phyloP scores from a whole-genome alignment of 2,113 vertebrate species.

The Eupsittula cactorum region DNA sequence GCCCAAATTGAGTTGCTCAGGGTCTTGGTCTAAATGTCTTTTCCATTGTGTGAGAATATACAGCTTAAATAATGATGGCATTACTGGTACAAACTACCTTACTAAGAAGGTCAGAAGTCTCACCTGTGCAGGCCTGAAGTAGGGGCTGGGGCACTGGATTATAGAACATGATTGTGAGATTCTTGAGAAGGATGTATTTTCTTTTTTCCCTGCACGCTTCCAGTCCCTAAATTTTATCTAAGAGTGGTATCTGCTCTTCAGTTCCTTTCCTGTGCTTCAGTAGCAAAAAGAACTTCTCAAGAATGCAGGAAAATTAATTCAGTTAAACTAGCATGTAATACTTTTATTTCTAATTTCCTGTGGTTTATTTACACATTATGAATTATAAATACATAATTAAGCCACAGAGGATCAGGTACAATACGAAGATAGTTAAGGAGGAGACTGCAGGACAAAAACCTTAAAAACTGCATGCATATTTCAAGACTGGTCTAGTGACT shows the following conservation, averaged over 20 bases:
- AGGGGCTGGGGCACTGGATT: neutral
- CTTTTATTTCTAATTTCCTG: neutral
- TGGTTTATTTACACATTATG: neutral
- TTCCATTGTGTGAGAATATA: neutral
- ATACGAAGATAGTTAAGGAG: neutral
- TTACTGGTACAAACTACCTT: neutral
- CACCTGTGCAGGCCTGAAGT: neutral
- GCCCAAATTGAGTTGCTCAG: neutral
- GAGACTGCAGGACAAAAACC: neutral
- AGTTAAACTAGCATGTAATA: neutral
- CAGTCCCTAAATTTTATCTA: neutral
- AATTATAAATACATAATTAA: neutral
- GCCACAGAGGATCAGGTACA: neutral
- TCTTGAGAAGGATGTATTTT: neutral
- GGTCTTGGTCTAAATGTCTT: neutral
- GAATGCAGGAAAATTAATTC: neutral
- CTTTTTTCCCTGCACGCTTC: neutral
- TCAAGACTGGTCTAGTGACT: neutral
- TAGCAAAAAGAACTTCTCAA: neutral
- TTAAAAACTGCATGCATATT: neutral
- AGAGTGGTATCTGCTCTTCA: neutral
- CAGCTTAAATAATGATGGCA: neutral
- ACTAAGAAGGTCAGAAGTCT: neutral
- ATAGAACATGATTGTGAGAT: neutral
- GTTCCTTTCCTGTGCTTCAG: neutral